Conservation (phyloP, 2,888 invertebrate genomes). For the Leptinotarsa peninsularis region DNA sequence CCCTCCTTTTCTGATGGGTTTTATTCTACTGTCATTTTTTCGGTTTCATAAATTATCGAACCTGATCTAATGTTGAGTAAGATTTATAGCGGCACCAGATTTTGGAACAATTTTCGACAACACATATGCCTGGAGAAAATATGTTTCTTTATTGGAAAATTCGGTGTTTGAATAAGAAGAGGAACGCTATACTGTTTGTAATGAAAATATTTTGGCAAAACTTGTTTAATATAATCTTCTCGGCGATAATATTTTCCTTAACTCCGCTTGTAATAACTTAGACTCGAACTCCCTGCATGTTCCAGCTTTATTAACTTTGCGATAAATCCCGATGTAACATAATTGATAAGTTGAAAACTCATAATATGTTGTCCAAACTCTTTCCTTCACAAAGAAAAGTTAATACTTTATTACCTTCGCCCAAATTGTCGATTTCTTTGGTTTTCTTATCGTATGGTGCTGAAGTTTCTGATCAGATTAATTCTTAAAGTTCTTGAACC, state of each 20-base stretch:
- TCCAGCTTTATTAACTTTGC: slow-evolving; percentile 4
- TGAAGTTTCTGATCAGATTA: slow-evolving; percentile 34
- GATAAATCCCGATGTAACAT: background rate
- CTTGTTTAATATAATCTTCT: background rate
- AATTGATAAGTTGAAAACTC: slow-evolving; percentile 10
- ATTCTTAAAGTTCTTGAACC: slow-evolving; percentile 38
- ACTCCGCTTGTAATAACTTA: background rate
- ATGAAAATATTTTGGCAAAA: background rate
- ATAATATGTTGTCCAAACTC: slow-evolving; percentile 2
- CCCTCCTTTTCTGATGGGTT: too few species aligned
- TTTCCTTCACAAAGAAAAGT: slow-evolving; percentile 16
- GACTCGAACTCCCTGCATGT: background rate
- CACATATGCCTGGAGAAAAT: too few species aligned
- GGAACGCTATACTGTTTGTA: background rate
- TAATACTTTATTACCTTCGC: slow-evolving; percentile 21
- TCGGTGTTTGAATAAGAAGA: background rate
- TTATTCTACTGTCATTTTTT: too few species aligned
- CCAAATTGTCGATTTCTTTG: slow-evolving; percentile 26
- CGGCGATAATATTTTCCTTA: background rate
- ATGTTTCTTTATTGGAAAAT: too few species aligned
- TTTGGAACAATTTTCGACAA: too few species aligned
- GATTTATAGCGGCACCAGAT: too few species aligned
- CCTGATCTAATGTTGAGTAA: too few species aligned
- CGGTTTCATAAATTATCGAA: too few species aligned
- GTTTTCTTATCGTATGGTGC: slow-evolving; percentile 12